These are phyloP conservation scores for Pygoscelis antarcticus DNA, from an alignment of 2,113 vertebrate species.

Conservation along the genomic window DNA sequence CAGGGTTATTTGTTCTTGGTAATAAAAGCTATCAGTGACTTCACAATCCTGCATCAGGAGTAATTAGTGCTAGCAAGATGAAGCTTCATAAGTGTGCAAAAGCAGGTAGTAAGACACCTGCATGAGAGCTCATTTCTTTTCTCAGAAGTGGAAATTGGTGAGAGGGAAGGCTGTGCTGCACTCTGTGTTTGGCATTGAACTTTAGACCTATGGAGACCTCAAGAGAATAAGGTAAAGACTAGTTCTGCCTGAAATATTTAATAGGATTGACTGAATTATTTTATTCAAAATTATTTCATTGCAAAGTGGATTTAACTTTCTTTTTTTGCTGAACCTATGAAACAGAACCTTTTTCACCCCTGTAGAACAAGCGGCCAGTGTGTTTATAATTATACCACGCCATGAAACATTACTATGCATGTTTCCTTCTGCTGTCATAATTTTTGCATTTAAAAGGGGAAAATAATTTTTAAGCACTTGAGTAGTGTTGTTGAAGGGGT, in stretches of 20 bases:
- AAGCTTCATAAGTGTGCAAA: not conserved
- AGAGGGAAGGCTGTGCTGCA: not conserved
- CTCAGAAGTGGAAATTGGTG: not conserved
- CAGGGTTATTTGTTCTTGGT: not conserved
- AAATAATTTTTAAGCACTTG: not conserved
- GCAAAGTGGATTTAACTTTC: not conserved
- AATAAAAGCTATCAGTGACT: not conserved
- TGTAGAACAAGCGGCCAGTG: not conserved
- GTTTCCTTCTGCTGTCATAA: not conserved
- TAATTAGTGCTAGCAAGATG: not conserved
- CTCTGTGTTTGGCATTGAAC: not conserved
- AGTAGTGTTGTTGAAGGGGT: not conserved
- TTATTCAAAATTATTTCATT: not conserved
- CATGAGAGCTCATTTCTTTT: not conserved
- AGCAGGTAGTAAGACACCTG: not conserved
- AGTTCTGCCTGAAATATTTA: not conserved
- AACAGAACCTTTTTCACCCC: not conserved
- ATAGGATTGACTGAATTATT: not conserved
- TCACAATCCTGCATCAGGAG: not conserved
- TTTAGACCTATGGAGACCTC: not conserved
- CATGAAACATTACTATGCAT: not conserved
- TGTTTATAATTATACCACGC: not conserved
- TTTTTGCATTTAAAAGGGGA: not conserved
- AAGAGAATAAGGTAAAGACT: not conserved
- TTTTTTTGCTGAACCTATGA: not conserved